Conservation (phyloP, 2,888 invertebrate genomes). For the Andrena camellia region DNA sequence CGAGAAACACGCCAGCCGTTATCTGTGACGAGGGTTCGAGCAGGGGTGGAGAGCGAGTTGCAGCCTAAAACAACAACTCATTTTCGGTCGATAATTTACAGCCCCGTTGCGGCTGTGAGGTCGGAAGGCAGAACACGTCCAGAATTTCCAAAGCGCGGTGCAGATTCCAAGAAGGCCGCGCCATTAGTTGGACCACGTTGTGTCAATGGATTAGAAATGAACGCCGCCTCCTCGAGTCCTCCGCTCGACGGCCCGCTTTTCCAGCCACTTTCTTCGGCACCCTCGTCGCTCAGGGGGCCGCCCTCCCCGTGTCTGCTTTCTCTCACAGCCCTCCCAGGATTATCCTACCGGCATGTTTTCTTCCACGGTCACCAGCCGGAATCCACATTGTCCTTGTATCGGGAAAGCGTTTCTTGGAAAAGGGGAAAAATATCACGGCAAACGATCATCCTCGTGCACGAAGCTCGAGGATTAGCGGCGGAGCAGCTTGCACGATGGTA, state of each 20-base stretch:
- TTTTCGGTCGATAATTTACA: constrained; percentile 64
- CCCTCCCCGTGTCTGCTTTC: not conserved
- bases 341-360: constrained; percentile 41
- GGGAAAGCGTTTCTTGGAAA: constrained; percentile 31
- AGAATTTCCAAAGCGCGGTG: constrained; percentile 52
- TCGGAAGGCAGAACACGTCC: not conserved
- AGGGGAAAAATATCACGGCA: constrained; percentile 35
- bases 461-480: constrained; percentile 44
- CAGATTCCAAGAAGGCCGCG: constrained; percentile 58
- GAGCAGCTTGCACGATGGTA: constrained; percentile 14
- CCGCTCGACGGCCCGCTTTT: constrained; percentile 10
- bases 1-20: constrained; percentile 19
- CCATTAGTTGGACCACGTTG: constrained; percentile 56
- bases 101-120: constrained; percentile 5
- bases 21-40: constrained; percentile 2
- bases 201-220: constrained; percentile 68
- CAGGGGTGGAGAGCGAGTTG: too few species aligned
- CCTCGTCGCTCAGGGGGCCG: not conserved
- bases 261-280: constrained; percentile 11
- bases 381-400: constrained; percentile 28
- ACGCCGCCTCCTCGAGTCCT: constrained; percentile 34
- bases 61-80: constrained; percentile 66
- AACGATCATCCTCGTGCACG: constrained; percentile 47
- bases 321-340: constrained; percentile 32
- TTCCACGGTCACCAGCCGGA: constrained; percentile 10